Conservation (phyloP, 2,888 invertebrate species). For the Temnothorax ravouxi region DNA sequence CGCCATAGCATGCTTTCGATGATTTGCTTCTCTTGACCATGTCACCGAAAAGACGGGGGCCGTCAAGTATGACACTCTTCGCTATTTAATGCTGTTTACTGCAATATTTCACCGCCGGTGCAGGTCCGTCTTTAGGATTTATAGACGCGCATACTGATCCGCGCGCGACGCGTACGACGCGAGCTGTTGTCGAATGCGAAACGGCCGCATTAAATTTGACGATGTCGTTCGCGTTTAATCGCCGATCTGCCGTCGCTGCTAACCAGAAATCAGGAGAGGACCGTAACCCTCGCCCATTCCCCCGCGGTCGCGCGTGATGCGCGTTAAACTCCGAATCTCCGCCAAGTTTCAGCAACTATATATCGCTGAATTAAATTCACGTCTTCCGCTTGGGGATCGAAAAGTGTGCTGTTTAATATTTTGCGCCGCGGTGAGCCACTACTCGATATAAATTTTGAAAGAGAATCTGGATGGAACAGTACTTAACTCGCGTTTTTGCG, state of each 20-base stretch:
- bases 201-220: conserved; percentile 22
- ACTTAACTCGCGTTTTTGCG: not conserved
- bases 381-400: not conserved
- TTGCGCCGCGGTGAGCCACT: not conserved
- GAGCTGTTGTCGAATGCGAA: conserved; percentile 32
- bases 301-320: not conserved
- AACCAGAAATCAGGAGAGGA: conserved; percentile 24
- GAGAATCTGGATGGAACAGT: conserved; percentile 1
- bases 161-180: not conserved
- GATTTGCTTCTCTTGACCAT: conserved; percentile 35
- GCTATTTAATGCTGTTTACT: conserved; percentile 18
- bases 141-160: not conserved
- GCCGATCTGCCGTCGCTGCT: not conserved
- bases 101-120: conserved; percentile 3
- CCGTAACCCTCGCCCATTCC: not conserved
- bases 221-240: conserved; percentile 35
- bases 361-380: conserved; percentile 13
- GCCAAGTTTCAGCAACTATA: not conserved
- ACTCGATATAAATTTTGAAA: conserved; percentile 12
- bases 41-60: conserved; percentile 36
- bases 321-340: conserved; percentile 4
- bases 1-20: conserved; percentile 33
- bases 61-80: conserved; percentile 6
- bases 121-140: conserved; percentile 1
- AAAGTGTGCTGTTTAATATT: conserved; percentile 7